Evolutionary conservation across 1,140 invertebrate genomes (phyloP), one percentile per base, ranked within the genome.

Genomic region (Pissodes strobi): DNA sequence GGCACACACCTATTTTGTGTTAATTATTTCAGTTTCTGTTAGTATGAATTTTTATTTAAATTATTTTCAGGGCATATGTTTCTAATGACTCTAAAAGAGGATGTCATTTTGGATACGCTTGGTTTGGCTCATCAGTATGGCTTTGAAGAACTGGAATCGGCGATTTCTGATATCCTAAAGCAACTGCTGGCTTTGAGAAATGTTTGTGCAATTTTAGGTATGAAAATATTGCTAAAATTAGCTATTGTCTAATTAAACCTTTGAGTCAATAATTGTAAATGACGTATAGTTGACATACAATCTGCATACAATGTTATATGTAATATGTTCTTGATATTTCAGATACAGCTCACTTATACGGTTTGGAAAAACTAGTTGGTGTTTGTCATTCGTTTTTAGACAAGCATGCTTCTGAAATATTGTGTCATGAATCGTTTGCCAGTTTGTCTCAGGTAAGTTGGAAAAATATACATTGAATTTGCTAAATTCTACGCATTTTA

Each of bases 51-150:
- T 12, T n/a, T n/a, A n/a, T n/a, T n/a, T n/a, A n/a, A 15, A 1
- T 39, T 3, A 19, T 18, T 62, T 67, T 53, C 46, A 74, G 92
- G 93, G 30, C 88, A 88, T 68, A 89, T 98, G 83, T 90, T 90
- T 46, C 81, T 98, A 22, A 85, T 87, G 12, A 86, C 89, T 67
- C 81, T 95, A 64, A 90, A 90, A 74, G 92, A 95, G 76, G 93
- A 95, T 67, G 85, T 90, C 34, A 85, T 96, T 30, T 81, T 96
- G 56, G 94, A 97, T 74, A 90, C 93, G 41, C 79, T 97, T 48
- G 92, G 89, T 4, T 83, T 99, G 73, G 91, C 94, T 19, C 94
- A 99, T 83, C 90, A 96, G 72, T 99, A 97, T 83, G 94, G 94
- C 27, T 97, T 98, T 82, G 85, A 87, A 66, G 92, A 97, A 76